Percentiles rank a stretch among this genome's conserved stretches.
These are phyloP conservation scores for Romanogobio albipinnatus DNA, from an alignment of 2,113 vertebrate genomes.

Conservation along the genomic window DNA sequence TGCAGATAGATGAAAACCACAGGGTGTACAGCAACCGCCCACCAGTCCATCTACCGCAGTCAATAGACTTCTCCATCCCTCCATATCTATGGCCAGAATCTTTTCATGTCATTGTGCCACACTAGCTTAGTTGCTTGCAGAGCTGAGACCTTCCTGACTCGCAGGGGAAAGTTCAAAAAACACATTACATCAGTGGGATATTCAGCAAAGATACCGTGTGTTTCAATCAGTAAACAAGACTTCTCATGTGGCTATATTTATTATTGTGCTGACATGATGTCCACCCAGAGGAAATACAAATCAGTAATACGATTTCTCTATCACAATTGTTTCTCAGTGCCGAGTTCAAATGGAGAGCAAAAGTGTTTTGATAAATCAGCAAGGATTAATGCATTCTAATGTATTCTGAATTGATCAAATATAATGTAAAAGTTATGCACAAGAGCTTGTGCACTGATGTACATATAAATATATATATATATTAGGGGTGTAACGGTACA, in stretches of 20 bases:
- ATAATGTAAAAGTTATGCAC: neutral
- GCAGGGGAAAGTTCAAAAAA: neutral
- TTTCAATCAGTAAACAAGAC: neutral
- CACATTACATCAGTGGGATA: neutral
- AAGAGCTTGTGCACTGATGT: too few relatives aligned
- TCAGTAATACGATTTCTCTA: neutral
- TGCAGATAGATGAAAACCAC: constrained; percentile 19
- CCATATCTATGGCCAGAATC: constrained; percentile 1
- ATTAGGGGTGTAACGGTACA: too few relatives aligned
- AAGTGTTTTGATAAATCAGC: neutral
- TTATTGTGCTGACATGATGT: neutral
- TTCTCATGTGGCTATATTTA: neutral
- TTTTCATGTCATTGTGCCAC: constrained; percentile 12
- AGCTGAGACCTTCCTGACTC: neutral
- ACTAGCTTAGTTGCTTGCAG: constrained; percentile 2
- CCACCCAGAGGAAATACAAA: neutral
- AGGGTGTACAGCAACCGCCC: neutral
- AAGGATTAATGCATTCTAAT: neutral
- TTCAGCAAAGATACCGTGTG: neutral
- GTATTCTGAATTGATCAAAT: neutral
- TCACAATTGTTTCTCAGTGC: neutral
- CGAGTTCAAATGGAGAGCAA: neutral
- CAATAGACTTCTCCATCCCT: neutral
- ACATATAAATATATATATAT: too few relatives aligned
- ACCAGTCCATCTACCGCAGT: neutral